Conservation (phyloP, 2,888 invertebrate species). For the Pegoplata infirma region DNA sequence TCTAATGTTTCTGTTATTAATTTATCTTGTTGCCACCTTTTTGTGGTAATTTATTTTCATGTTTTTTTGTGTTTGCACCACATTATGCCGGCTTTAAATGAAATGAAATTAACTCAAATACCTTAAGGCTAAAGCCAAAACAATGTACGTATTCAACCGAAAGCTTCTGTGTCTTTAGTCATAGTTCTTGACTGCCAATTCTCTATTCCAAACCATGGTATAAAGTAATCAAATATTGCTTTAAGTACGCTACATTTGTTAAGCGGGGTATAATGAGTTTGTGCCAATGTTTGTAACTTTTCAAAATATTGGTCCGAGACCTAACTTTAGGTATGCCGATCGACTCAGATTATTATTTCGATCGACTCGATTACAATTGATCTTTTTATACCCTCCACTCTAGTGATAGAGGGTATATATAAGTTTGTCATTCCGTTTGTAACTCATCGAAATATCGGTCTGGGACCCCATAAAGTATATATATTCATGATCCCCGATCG, state of each 20-base stretch:
- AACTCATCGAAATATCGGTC: too few relatives aligned
- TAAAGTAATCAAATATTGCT: constrained; percentile 5
- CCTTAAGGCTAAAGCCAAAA: constrained; percentile 16
- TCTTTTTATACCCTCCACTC: too few relatives aligned
- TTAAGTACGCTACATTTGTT: background rate
- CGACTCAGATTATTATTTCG: too few relatives aligned
- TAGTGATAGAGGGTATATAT: too few relatives aligned
- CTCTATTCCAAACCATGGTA: background rate
- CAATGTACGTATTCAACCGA: background rate
- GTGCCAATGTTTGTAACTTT: too few relatives aligned
- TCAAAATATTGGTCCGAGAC: too few relatives aligned
- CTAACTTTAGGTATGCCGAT: too few relatives aligned
- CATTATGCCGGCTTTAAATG: constrained; percentile 27
- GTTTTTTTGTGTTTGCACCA: background rate
- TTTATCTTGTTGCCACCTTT: constrained; percentile 59
- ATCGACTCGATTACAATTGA: too few relatives aligned
- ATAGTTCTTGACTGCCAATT: background rate
- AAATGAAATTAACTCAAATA: constrained; percentile 54
- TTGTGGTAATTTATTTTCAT: constrained; percentile 39
- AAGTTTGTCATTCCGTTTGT: too few relatives aligned
- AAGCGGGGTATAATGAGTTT: too few relatives aligned
- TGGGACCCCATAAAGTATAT: too few relatives aligned
- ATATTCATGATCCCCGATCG: too few relatives aligned
- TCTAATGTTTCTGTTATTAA: constrained; percentile 33
- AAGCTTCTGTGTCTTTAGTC: constrained; percentile 17